Percentiles rank a stretch among this genome's conserved stretches.
Conservation (phyloP, 2,113 vertebrate species). For the Thamnophis sirtalis region DNA sequence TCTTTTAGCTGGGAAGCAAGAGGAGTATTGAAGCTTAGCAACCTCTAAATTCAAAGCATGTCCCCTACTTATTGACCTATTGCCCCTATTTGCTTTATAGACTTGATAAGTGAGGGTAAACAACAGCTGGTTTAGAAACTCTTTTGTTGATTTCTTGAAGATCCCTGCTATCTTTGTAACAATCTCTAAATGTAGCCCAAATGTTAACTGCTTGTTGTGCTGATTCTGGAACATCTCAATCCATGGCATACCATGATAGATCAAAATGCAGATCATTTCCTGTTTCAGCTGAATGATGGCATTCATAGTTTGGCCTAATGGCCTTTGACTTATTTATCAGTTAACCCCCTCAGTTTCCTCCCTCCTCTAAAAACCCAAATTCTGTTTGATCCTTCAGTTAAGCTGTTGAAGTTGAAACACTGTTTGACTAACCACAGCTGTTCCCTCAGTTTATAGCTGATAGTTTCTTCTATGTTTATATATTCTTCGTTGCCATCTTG, state of each 20-base stretch:
- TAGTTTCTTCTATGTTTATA: neutral
- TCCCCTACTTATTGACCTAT: neutral
- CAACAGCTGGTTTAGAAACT: neutral
- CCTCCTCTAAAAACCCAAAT: neutral
- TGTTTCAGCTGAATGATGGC: slow-evolving; percentile 13
- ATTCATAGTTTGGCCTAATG: slow-evolving; percentile 9
- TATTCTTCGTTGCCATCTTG: neutral
- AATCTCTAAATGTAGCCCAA: slow-evolving; percentile 10
- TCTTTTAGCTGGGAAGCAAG: neutral
- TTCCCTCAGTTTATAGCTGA: neutral
- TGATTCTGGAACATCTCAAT: slow-evolving; percentile 7
- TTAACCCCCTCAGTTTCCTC: neutral
- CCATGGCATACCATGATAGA: slow-evolving; percentile 3
- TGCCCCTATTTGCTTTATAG: neutral
- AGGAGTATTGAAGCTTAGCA: neutral
- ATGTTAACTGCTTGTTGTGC: neutral
- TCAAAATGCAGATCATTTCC: slow-evolving; percentile 20
- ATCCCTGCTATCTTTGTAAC: neutral
- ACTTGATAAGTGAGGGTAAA: neutral
- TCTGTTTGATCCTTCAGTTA: neutral
- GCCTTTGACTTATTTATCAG: slow-evolving; percentile 27
- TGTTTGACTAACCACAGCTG: neutral
- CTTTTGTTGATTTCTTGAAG: neutral
- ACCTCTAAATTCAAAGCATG: neutral
- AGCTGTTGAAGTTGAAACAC: neutral